These are phyloP conservation scores for Crocallis elinguaria DNA, from an alignment of 2,888 invertebrate species.

Conservation along the genomic window DNA sequence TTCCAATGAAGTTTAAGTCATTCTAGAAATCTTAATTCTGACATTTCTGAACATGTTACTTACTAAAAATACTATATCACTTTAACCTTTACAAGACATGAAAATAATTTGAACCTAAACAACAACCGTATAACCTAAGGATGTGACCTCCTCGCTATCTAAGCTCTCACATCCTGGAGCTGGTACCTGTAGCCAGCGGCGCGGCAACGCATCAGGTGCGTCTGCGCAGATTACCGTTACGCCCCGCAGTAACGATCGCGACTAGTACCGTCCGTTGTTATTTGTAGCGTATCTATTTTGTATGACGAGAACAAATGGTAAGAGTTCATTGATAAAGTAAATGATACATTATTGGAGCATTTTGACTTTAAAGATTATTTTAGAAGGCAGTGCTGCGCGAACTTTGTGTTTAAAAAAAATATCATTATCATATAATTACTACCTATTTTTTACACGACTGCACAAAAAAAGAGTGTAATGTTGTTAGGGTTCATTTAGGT, in stretches of 20 bases:
- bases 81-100: too few relatives aligned
- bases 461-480: too few relatives aligned
- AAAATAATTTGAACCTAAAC: too few relatives aligned
- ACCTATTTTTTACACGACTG: too few relatives aligned
- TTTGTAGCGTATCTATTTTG: background rate
- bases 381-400: background rate
- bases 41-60: too few relatives aligned
- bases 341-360: background rate
- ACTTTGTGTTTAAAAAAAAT: too few relatives aligned
- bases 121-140: conserved; percentile 19
- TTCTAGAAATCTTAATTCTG: too few relatives aligned
- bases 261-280: conserved; percentile 47
- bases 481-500: too few relatives aligned
- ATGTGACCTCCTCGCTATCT: conserved; percentile 24
- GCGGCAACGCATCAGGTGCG: conserved; percentile 64
- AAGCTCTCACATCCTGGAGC: conserved; percentile 35
- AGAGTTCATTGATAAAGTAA: background rate
- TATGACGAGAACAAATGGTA: background rate
- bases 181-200: conserved; percentile 9
- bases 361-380: background rate
- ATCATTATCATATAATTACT: too few relatives aligned
- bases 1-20: too few relatives aligned
- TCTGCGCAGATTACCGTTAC: conserved; percentile 62
- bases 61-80: too few relatives aligned
- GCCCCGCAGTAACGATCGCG: conserved; percentile 59